phyloP scores from a whole-genome alignment of 2,797 vertebrate genomes.

The Amblyraja radiata region DNA sequence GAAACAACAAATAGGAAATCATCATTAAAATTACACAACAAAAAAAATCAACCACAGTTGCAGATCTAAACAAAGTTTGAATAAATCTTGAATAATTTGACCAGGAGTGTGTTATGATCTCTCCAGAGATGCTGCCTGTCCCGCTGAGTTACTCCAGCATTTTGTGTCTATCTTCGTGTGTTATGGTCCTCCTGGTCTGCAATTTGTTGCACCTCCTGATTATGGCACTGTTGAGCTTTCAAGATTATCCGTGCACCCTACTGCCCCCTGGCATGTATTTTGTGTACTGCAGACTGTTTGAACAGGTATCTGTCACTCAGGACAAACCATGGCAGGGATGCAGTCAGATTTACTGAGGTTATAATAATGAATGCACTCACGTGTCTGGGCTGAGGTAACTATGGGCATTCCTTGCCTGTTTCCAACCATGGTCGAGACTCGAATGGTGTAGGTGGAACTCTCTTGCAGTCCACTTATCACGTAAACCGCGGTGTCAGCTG shows the following conservation, averaged over 20 bases:
- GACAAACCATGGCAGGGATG: not conserved
- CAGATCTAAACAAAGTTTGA: not conserved
- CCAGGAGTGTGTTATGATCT: too few species aligned
- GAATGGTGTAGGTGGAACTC: slow-evolving; percentile 69
- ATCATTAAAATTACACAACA: not conserved
- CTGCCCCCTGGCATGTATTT: not conserved
- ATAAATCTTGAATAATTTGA: not conserved
- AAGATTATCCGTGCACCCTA: not conserved
- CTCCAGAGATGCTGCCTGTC: too few species aligned
- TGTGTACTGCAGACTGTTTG: not conserved
- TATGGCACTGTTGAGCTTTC: not conserved
- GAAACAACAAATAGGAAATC: not conserved
- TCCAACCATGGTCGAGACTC: slow-evolving; percentile 59
- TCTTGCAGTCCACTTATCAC: slow-evolving; percentile 60
- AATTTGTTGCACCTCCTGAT: not conserved
- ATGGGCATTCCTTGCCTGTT: slow-evolving; percentile 61
- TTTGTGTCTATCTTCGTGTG: too few species aligned
- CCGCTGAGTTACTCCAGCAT: too few species aligned
- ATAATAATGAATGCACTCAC: slow-evolving; percentile 55
- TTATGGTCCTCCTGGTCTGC: not conserved
- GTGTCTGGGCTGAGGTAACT: slow-evolving; percentile 65
- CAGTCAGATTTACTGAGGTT: too few species aligned
- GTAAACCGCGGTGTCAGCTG: slow-evolving; percentile 55
- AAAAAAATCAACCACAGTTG: not conserved
- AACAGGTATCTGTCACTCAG: not conserved